A percentile compares a stretch with the other conserved stretches of the same genome.
Conservation (phyloP, 2,888 invertebrate species). For the Neria commutata region DNA sequence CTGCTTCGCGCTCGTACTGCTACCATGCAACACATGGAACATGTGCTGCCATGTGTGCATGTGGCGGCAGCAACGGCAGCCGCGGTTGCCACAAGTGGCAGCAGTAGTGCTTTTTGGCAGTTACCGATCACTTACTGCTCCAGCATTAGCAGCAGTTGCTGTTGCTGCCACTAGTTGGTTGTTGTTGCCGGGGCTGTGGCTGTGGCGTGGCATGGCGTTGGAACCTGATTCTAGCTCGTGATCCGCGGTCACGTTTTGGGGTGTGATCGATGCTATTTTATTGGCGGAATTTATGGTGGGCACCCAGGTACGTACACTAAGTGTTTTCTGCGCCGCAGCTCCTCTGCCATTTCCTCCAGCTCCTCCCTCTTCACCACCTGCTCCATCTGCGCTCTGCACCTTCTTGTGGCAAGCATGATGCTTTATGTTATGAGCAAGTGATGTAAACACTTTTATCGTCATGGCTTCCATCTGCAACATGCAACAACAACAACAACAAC, state of each 20-base stretch:
- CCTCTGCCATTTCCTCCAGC: background rate
- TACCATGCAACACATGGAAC: conserved; percentile 2
- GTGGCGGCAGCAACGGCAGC: conserved; percentile 4
- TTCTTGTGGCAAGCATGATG: conserved; percentile 15
- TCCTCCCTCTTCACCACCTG: background rate
- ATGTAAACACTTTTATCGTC: conserved; percentile 28
- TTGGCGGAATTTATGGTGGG: conserved; percentile 51
- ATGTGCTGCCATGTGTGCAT: conserved; percentile 31
- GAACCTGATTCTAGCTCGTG: conserved; percentile 45
- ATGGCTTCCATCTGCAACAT: background rate
- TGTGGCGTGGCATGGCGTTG: conserved; percentile 10
- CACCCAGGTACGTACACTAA: background rate
- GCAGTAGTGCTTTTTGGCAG: conserved; percentile 17
- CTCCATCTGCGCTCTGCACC: background rate
- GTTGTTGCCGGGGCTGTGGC: too few relatives aligned
- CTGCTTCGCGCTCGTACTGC: too few relatives aligned
- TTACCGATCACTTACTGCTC: conserved; percentile 17
- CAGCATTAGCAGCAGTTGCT: conserved; percentile 3
- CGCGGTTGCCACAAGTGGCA: background rate
- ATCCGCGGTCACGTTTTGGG: conserved; percentile 56
- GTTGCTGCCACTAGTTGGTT: too few relatives aligned
- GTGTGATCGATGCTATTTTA: conserved; percentile 58
- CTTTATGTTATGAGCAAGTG: conserved; percentile 22
- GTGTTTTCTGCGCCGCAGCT: background rate
- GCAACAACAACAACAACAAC: background rate